A percentile compares a stretch with the other conserved stretches of the same genome.
phyloP scores from a whole-genome alignment of 2,113 vertebrate species.

The Proteles cristata region DNA sequence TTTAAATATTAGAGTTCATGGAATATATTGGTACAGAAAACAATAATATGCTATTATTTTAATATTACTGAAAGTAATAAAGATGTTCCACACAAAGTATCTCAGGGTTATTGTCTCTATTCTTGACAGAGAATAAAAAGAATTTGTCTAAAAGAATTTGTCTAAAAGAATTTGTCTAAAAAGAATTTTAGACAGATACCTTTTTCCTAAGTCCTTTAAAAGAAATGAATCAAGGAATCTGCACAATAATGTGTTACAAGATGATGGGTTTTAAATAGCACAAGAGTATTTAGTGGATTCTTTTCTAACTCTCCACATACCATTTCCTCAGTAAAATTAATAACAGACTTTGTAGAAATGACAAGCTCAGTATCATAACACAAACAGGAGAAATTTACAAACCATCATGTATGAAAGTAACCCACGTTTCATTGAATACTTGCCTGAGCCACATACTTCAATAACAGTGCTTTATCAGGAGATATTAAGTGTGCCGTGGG shows the following conservation, averaged over 20 bases:
- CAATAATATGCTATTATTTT: background rate
- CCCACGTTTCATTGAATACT: background rate
- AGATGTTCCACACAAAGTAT: background rate
- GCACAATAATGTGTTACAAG: background rate
- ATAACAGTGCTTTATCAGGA: background rate
- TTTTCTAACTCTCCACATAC: background rate
- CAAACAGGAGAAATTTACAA: background rate
- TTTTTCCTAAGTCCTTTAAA: background rate
- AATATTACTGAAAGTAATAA: background rate
- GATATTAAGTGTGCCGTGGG: background rate
- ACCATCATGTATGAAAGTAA: background rate
- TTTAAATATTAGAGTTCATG: background rate
- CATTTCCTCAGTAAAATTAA: conserved; percentile 14
- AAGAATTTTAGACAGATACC: background rate
- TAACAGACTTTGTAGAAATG: background rate
- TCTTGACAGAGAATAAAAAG: background rate
- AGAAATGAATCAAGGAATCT: background rate
- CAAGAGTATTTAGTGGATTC: background rate
- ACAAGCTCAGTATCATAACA: background rate
- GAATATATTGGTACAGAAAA: background rate
- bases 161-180: too few species aligned
- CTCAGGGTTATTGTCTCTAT: background rate
- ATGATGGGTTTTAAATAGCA: background rate
- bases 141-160: too few species aligned
- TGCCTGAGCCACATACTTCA: background rate